Percentiles rank a stretch among this genome's conserved stretches.
Conservation (phyloP, 1,140 invertebrate genomes). For the Caenorhabditis inopinata region DNA sequence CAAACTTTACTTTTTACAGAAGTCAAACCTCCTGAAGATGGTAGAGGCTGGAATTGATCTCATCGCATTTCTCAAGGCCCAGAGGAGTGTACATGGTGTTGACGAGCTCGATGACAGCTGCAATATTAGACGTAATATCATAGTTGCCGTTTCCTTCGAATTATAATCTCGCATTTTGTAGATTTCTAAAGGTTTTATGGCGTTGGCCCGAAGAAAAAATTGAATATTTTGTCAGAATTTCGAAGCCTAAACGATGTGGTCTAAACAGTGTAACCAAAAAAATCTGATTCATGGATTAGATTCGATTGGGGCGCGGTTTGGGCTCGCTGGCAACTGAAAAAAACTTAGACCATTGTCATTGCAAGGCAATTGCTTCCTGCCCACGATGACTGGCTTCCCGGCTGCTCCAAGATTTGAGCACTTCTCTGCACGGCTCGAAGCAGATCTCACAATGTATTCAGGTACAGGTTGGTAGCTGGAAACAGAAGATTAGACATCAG, state of each 20-base stretch:
- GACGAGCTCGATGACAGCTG: neutral
- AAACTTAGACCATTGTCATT: neutral
- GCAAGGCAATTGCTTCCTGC: neutral
- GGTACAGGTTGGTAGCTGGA: neutral
- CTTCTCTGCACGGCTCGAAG: neutral
- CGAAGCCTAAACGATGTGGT: too few relatives aligned
- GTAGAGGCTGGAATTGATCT: neutral
- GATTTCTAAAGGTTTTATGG: too few relatives aligned
- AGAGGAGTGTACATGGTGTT: conserved; percentile 1
- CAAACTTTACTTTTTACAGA: neutral
- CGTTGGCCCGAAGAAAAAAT: too few relatives aligned
- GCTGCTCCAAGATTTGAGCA: neutral
- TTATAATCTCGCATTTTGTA: too few relatives aligned
- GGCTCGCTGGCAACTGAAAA: too few relatives aligned
- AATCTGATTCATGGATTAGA: too few relatives aligned
- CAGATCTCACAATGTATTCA: neutral
- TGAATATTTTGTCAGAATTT: too few relatives aligned
- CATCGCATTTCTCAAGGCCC: neutral
- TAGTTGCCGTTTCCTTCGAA: neutral
- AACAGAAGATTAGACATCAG: neutral
- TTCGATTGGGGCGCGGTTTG: too few relatives aligned
- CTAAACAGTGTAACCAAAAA: too few relatives aligned
- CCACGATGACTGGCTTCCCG: neutral
- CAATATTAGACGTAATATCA: neutral
- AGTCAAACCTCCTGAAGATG: neutral